Conservation (phyloP, 2,113 vertebrate species). For the Typhlomys cinereus region DNA sequence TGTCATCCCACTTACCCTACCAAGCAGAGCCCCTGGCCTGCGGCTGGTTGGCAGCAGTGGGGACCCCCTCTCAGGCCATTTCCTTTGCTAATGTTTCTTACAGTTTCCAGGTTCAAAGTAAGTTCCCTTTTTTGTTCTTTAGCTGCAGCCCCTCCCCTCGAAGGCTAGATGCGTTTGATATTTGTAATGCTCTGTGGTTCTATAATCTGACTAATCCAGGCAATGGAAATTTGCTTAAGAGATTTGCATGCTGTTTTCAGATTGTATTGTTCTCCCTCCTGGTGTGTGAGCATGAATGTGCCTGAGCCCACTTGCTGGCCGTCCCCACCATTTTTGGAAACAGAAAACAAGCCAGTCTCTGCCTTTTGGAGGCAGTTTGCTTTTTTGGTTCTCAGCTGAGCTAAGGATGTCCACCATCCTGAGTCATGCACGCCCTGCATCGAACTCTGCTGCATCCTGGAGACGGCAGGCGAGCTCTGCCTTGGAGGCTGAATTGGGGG, state of each 20-base stretch:
- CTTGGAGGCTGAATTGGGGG: not conserved
- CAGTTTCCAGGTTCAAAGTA: constrained; percentile 59
- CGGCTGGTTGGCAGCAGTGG: not conserved
- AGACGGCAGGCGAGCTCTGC: not conserved
- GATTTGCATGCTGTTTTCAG: constrained; percentile 85
- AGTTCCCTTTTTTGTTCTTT: constrained; percentile 60
- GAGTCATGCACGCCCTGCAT: not conserved
- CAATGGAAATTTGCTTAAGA: constrained; percentile 82
- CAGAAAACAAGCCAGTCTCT: not conserved
- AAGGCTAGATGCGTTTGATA: constrained; percentile 74
- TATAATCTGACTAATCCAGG: constrained; percentile 83
- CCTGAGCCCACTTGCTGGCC: constrained; percentile 72
- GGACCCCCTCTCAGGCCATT: not conserved
- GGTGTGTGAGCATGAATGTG: constrained; percentile 92
- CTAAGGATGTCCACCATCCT: constrained; percentile 41
- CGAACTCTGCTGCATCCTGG: not conserved
- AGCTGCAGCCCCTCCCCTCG: not conserved
- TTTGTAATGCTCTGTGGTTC: constrained; percentile 77
- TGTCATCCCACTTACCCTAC: not conserved
- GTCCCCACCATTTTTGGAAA: constrained; percentile 70
- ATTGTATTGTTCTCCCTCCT: constrained; percentile 78
- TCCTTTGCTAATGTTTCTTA: constrained; percentile 62
- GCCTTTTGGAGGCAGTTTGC: constrained; percentile 3
- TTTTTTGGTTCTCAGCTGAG: constrained; percentile 51
- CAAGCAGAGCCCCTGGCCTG: not conserved